A percentile compares a stretch with the other conserved stretches of the same genome.
Conservation (phyloP, 2,888 invertebrate species). For the Notocelia uddmanniana region DNA sequence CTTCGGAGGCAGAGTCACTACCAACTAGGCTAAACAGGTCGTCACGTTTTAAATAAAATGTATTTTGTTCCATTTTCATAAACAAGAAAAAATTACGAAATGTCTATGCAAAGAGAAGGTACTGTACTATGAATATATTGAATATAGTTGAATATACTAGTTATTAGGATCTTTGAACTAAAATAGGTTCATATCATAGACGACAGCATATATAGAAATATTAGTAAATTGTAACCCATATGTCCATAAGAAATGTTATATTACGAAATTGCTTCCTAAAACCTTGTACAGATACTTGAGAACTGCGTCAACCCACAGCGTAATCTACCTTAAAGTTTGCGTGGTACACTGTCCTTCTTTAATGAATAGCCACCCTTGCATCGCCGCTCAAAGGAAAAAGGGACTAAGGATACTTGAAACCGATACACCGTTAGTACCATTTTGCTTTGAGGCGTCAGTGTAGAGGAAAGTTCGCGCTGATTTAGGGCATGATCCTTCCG, state of each 20-base stretch:
- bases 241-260: background rate
- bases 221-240: too few relatives aligned
- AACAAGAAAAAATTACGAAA: too few relatives aligned
- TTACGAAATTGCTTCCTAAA: slow-evolving; percentile 10
- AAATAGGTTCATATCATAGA: too few relatives aligned
- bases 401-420: background rate
- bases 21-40: too few relatives aligned
- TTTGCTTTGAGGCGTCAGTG: background rate
- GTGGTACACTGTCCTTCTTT: slow-evolving; percentile 32
- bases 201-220: too few relatives aligned
- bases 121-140: too few relatives aligned
- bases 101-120: too few relatives aligned
- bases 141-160: too few relatives aligned
- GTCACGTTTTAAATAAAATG: too few relatives aligned
- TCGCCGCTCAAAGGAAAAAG: slow-evolving; percentile 13
- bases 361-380: slow-evolving; percentile 39
- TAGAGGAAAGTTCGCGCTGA: slow-evolving; percentile 35
- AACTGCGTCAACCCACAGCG: slow-evolving; percentile 21
- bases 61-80: too few relatives aligned
- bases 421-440: background rate
- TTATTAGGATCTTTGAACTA: too few relatives aligned
- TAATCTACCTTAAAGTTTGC: slow-evolving; percentile 38
- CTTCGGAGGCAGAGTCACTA: too few relatives aligned
- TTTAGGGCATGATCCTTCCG: slow-evolving; percentile 45
- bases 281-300: slow-evolving; percentile 15